Evolutionary conservation across 2,888 invertebrate genomes (phyloP), one percentile per base, ranked within the genome.

Genomic region (Aphodius granarius): DNA sequence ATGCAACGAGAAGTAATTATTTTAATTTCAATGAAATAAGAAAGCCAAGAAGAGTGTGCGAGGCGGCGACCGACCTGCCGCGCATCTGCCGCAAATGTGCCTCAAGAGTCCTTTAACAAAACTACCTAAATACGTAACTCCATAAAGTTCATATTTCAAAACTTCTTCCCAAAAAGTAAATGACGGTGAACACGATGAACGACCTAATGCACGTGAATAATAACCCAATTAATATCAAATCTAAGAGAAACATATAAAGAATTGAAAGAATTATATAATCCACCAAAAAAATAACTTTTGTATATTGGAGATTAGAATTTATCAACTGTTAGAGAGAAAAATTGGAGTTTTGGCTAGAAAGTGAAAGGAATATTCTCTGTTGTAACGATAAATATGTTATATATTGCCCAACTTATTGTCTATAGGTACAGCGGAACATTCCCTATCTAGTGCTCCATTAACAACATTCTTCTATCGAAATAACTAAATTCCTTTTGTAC

Each of bases 21-120:
- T 68, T 68, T 68, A 68, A 68, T 68, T 68, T 68, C 68, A 22
- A 68, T 20, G 68, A 68, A 68, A 68, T 68, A 68, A 68, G 68
- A 68, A 22, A n/a, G 22, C 20, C 20, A 22, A 68, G 21, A 68
- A 68, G 22, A 18, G 66, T 18, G 66, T 18, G 20, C 66, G 17
- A 19, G 19, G 18, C 19, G 66, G 66, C 20, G 20, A 16, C 15
- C 13, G n/a, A 20, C 20, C 68, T 21, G 20, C 22, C 22, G 20
- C 68, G 68, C 19, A 20, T 22, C n/a, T 66, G 17, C 68, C n/a
- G 68, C 65, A 65, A 65, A 65, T 65, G 65, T 19, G 15, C n/a
- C n/a, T n/a, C n/a, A n/a, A n/a, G n/a, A n/a, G n/a, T n/a, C n/a
- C n/a, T n/a, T n/a, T n/a, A n/a, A n/a, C n/a, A n/a, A n/a, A n/a